Conservation (phyloP, 2,113 vertebrate genomes). For the Morone saxatilis region DNA sequence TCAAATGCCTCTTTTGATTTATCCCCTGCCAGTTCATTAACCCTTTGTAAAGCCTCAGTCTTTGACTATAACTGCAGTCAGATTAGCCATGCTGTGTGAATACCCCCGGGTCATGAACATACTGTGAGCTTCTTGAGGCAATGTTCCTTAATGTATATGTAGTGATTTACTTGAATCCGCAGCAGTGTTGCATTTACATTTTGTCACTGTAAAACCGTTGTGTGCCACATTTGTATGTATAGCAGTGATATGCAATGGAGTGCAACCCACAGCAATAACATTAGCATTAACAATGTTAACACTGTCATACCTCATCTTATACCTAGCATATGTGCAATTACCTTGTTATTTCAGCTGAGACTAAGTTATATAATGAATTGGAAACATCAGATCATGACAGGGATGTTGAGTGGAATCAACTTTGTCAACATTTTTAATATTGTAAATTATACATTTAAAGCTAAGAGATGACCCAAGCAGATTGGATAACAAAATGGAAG, state of each 20-base stretch:
- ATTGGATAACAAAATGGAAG: neutral
- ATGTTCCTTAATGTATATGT: neutral
- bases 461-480: neutral
- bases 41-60: constrained; percentile 38
- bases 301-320: neutral
- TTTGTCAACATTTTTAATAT: neutral
- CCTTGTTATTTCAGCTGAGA: neutral
- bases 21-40: constrained; percentile 60
- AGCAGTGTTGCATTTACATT: neutral
- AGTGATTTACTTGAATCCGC: neutral
- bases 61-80: constrained; percentile 26
- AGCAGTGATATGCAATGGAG: neutral
- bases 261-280: neutral
- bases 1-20: constrained; percentile 52
- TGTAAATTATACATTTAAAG: neutral
- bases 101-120: constrained; percentile 3
- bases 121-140: constrained; percentile 4
- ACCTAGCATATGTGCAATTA: neutral
- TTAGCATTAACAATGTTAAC: neutral
- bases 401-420: neutral
- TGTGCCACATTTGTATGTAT: neutral
- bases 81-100: constrained; percentile 58
- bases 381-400: neutral
- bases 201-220: neutral
- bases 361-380: neutral